Percentiles rank a stretch among this genome's conserved stretches.
These are phyloP conservation scores for Todus mexicanus DNA, from an alignment of 2,797 vertebrate genomes.

Conservation along the genomic window DNA sequence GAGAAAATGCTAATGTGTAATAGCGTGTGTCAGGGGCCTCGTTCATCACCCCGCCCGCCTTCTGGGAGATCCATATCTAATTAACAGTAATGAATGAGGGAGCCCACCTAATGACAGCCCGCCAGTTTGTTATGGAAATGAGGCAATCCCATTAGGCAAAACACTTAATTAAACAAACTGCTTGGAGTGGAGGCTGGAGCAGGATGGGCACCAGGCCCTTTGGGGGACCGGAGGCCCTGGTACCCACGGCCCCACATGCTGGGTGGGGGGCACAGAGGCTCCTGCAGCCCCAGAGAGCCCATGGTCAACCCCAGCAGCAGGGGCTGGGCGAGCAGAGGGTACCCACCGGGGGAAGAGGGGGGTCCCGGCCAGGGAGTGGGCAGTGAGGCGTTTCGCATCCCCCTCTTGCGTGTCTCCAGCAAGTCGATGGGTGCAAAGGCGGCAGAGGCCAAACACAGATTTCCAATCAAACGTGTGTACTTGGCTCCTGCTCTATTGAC, in stretches of 20 bases:
- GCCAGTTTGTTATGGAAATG: constrained; percentile 77
- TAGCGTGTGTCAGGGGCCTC: constrained; percentile 74
- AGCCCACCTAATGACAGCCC: constrained; percentile 70
- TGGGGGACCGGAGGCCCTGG: background rate
- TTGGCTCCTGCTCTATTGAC: constrained; percentile 71
- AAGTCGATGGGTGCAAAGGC: background rate
- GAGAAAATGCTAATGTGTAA: constrained; percentile 79
- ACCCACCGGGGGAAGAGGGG: fast-evolving
- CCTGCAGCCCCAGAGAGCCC: background rate
- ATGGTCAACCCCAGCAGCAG: background rate
- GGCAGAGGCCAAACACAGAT: constrained; percentile 48
- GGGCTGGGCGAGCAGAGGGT: background rate
- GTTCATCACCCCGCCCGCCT: constrained; percentile 76
- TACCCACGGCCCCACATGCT: background rate
- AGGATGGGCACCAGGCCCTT: background rate
- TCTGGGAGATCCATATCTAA: constrained; percentile 81
- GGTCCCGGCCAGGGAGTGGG: background rate
- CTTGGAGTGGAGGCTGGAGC: background rate
- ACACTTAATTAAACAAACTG: constrained; percentile 78
- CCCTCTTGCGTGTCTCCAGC: background rate
- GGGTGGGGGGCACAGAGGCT: background rate
- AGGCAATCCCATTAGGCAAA: constrained; percentile 74
- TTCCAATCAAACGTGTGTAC: constrained; percentile 60
- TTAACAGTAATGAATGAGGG: constrained; percentile 79
- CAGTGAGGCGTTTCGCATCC: background rate